Evolutionary conservation across 2,113 vertebrate species (phyloP).

Genomic region (Pachyramphus minor): DNA sequence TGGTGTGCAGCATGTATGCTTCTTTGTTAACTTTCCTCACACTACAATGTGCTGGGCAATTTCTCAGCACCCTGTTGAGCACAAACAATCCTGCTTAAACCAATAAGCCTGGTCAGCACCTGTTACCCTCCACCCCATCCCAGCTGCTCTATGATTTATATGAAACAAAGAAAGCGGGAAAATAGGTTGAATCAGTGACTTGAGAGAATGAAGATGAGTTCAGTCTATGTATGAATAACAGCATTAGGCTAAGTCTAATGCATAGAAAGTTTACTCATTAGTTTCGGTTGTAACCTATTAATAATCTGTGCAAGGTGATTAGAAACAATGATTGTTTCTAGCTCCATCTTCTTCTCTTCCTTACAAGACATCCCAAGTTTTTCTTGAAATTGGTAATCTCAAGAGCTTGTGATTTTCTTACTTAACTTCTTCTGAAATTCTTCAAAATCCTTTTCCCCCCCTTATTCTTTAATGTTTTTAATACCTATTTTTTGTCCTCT

Average conservation of each 20-base stretch:
- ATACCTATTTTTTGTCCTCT: background rate
- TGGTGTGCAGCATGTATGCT: background rate
- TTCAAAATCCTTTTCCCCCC: background rate
- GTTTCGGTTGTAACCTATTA: background rate
- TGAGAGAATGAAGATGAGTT: fast-evolving
- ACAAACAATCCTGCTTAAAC: background rate
- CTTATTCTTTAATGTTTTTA: background rate
- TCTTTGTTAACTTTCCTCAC: background rate
- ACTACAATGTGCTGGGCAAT: background rate
- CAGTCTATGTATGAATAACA: background rate
- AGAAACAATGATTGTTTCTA: background rate
- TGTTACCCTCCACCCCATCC: background rate
- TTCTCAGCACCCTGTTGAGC: background rate
- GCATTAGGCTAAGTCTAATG: background rate
- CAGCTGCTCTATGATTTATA: background rate
- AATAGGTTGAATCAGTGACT: background rate
- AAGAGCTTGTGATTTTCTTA: background rate
- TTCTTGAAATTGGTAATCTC: background rate
- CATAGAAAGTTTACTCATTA: background rate
- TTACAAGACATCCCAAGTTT: background rate
- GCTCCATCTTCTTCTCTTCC: background rate
- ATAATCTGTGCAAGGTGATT: background rate
- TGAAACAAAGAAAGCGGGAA: background rate
- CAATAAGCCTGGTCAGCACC: background rate
- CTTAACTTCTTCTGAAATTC: background rate